Evolutionary conservation across 2,888 invertebrate genomes (phyloP), one percentile per base, ranked within the genome.

Genomic region (Protula sp.): DNA sequence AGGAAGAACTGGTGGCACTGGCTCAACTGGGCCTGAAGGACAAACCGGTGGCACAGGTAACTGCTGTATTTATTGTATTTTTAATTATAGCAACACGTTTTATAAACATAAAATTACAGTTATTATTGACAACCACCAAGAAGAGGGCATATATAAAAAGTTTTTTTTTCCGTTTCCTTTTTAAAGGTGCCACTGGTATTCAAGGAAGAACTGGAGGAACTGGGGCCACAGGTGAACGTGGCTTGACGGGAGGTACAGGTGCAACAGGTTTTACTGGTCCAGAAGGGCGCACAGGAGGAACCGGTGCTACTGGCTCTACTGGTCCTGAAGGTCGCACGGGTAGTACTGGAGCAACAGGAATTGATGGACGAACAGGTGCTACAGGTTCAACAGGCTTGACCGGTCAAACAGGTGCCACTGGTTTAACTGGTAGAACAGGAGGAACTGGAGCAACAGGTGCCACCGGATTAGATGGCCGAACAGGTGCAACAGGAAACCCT

Each of bases 291-390:
- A 50, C 50, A 19, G 50, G 38, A 38, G 38, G 38, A 38, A 24
- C 24, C 45, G 59, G 50, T 24, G 30, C 29, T 19, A 48, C 48
- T 22, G 60, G 60, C 4, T 9, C 30, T 3, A 30, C 22, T 27
- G 60, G 60, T n/a, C 22, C 61, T 27, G n/a, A 27, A 2, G 60
- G 60, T 47, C 9, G 2, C 9, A 53, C 30, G 5, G 60, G 60
- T n/a, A 26, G 3, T 22, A 52, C 30, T 55, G 60, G 60, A 47
- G 22, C 26, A 9, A 22, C 28, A 19, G 50, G 50, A 22, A 5
- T 26, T 22, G 24, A 19, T 22, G 50, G 50, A 50, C 9, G 24
- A 50, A 50, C 24, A n/a, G 62, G 62, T 24, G 24, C 31, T 26
- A 30, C 30, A 24, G 61, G 60, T 48, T 26, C 3, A 4, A 50